Evolutionary conservation across 2,888 invertebrate genomes (phyloP), one percentile per base, ranked within the genome.

Genomic region (Luffia ferchaultella): DNA sequence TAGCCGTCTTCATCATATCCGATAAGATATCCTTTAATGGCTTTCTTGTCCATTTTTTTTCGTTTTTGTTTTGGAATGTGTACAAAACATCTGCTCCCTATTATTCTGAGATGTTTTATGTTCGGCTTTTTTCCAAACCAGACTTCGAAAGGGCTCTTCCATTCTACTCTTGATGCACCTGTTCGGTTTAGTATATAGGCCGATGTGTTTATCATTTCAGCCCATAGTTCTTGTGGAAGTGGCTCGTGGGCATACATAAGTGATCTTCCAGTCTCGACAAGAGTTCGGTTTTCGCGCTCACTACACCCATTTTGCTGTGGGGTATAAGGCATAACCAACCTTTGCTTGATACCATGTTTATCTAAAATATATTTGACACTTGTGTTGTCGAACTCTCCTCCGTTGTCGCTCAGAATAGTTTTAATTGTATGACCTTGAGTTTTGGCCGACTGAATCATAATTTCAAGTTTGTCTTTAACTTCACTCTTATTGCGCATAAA

Each of bases 341-440:
- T 30, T 7, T 30, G 30, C 5, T 30, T 30, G 3, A 30, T 30
- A 30, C 30, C 30, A 12, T 30, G 3, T 7, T 3, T 12, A 7
- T 48, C 17, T 48, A 40, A n/a, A 40, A 40, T 48, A 9, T 48
- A 2, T 40, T 40, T 30, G 2, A 40, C 30, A 40, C 16, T 40
- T 48, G 15, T 15, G 17, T 48, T 48, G 41, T 40, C 41, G 15
- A 48, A 48, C 41, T 48, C 48, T 16, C 48, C 41, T 16, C 48
- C 48, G 17, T 48, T 48, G 17, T 30, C 41, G 41, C 48, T 48
- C 5, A 48, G 18, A 40, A 48, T 40, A 9, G 30, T 30, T 30
- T 30, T 30, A 30, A 30, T 30, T 30, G 30, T 30, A 30, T 30
- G 30, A 30, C 30, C 30, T 30, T 30, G 30, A 30, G 5, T 30